Evolutionary conservation across 2,113 vertebrate genomes (phyloP).

Genomic region (Periophthalmus modestus): DNA sequence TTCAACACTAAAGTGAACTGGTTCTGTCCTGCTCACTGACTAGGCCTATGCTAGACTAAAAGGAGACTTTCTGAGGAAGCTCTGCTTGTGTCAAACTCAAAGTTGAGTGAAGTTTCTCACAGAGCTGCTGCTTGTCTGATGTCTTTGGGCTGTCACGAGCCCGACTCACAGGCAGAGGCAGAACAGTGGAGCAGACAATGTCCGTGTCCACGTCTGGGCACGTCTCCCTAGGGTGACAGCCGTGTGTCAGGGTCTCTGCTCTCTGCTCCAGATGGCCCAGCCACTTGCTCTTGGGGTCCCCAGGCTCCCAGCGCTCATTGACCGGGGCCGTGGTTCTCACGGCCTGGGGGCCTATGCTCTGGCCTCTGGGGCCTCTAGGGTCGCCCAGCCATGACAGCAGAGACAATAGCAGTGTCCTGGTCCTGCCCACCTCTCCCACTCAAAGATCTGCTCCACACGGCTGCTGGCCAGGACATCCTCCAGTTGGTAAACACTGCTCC

Average conservation of each 20-base stretch:
- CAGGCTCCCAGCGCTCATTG: slow-evolving; percentile 65
- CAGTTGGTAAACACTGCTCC: slow-evolving; percentile 23
- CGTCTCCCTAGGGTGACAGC: slow-evolving; percentile 66
- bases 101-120: slow-evolving; percentile 22
- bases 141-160: slow-evolving; percentile 33
- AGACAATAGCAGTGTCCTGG: slow-evolving; percentile 71
- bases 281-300: slow-evolving; percentile 64
- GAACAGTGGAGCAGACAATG: slow-evolving; percentile 55
- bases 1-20: neutral
- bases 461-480: slow-evolving; percentile 44
- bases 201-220: slow-evolving; percentile 49
- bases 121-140: neutral
- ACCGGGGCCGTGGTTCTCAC: slow-evolving; percentile 73
- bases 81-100: slow-evolving; percentile 7
- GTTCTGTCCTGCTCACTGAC: neutral
- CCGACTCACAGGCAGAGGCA: slow-evolving; percentile 33
- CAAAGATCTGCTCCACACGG: slow-evolving; percentile 33
- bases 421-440: slow-evolving; percentile 46
- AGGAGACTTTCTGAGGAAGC: slow-evolving; percentile 12
- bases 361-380: slow-evolving; percentile 70
- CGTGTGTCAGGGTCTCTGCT: slow-evolving; percentile 72
- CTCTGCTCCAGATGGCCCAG: slow-evolving; percentile 73
- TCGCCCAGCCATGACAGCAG: slow-evolving; percentile 70
- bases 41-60: neutral
- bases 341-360: slow-evolving; percentile 69